Evolutionary conservation across 2,797 vertebrate species (phyloP).

Genomic region (Pelodytes ibericus): DNA sequence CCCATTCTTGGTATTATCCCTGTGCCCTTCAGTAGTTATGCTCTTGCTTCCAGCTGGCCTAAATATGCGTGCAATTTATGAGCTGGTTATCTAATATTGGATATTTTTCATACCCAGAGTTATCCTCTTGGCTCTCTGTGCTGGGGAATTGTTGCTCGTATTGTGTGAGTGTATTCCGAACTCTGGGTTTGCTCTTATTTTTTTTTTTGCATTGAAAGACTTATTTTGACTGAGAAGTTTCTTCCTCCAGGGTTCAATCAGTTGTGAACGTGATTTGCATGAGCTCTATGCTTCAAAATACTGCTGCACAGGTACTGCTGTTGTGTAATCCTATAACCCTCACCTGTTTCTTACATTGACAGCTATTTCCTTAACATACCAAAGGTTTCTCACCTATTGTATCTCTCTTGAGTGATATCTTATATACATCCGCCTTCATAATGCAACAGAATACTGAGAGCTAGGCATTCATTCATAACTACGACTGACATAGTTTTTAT

Average conservation of each 20-base stretch:
- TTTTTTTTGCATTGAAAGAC: background rate
- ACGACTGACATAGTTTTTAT: too few relatives aligned
- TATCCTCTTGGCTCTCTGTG: background rate
- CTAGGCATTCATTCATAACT: too few relatives aligned
- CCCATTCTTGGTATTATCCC: background rate
- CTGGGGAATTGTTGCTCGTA: background rate
- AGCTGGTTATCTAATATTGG: background rate
- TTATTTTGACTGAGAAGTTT: background rate
- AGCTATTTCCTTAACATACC: too few relatives aligned
- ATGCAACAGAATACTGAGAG: too few relatives aligned
- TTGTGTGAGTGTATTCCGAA: background rate
- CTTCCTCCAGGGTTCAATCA: background rate
- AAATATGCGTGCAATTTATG: background rate
- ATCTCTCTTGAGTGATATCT: too few relatives aligned
- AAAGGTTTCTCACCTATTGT: too few relatives aligned
- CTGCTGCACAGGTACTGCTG: too few relatives aligned
- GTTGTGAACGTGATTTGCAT: background rate
- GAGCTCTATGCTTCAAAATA: background rate
- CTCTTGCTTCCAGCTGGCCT: background rate
- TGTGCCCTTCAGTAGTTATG: background rate
- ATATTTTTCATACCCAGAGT: background rate
- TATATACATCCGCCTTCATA: too few relatives aligned
- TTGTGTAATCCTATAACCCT: too few relatives aligned
- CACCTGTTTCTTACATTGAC: too few relatives aligned
- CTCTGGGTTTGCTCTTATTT: background rate